Evolutionary conservation across 2,888 invertebrate genomes (phyloP), one percentile per base, ranked within the genome.

Genomic region (Petrolisthes manimaculis): DNA sequence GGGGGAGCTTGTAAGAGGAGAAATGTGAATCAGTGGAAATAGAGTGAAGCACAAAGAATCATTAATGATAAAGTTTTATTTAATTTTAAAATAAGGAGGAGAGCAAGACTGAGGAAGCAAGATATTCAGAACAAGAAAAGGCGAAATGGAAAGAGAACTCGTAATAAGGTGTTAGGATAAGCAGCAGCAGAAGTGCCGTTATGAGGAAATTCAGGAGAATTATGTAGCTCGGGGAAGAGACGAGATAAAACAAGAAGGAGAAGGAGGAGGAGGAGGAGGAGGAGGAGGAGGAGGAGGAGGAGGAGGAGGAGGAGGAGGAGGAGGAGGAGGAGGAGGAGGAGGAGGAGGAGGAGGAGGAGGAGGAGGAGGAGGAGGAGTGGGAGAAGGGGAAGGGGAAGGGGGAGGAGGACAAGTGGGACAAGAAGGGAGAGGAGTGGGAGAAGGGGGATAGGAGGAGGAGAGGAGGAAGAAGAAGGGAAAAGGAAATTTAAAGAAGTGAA

Each of bases 381-480:
- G 61, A 14, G 14, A 61, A 6, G 61, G 61, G 61, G 14, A 9
- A 61, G 6, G 14, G 14, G 61, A 14, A 61, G 14, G 14, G 14
- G 8, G 14, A 14, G 61, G 14, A 14, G 61, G 14, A 61, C 6
- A 61, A 14, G 8, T 61, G 61, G 6, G 14, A 61, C 8, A 61
- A 14, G 61, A 61, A 14, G 61, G 14, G 14, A 14, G 14, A 14
- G 61, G 14, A 14, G 14, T 9, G n/a, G n/a, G n/a, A n/a, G n/a
- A n/a, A n/a, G n/a, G 61, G 61, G 61, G 61, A 61, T 61, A 21
- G 5, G 74, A n/a, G n/a, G 5, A 5, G 5, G n/a, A n/a, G 74
- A 74, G 74, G 74, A 74, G n/a, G 74, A 74, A 74, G n/a, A n/a
- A 74, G 5, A 74, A 74, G 12, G 74, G 8, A n/a, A 74, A 74